Conservation (phyloP, 2,797 vertebrate genomes). For the Distichodus sexfasciatus region DNA sequence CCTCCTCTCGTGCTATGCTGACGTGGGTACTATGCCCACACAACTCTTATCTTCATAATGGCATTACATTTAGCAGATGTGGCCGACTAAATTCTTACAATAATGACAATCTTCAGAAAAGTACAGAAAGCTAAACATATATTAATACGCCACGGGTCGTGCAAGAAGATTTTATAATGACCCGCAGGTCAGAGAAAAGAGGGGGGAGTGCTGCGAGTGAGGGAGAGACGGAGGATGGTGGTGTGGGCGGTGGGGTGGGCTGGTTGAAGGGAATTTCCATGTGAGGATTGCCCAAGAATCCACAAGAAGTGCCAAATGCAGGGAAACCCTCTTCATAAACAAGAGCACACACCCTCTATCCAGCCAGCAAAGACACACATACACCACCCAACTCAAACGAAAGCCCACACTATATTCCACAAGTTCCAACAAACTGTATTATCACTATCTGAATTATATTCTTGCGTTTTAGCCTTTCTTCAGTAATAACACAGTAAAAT, state of each 20-base stretch:
- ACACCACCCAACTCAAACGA: constrained; percentile 4
- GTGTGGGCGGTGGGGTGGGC: constrained; percentile 56
- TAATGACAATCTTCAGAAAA: too few relatives aligned
- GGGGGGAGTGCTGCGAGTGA: background rate
- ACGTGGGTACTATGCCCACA: background rate
- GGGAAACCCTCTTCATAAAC: constrained; percentile 87
- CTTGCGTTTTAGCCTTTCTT: too few relatives aligned
- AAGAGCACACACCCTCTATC: constrained; percentile 64
- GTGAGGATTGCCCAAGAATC: constrained; percentile 83
- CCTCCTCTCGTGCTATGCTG: constrained; percentile 5
- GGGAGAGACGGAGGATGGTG: constrained; percentile 17
- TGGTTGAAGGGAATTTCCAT: constrained; percentile 74
- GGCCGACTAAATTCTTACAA: background rate
- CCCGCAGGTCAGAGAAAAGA: background rate
- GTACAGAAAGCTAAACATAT: too few relatives aligned
- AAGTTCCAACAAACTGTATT: too few relatives aligned
- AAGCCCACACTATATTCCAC: too few relatives aligned
- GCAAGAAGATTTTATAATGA: constrained; percentile 33
- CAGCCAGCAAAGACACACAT: constrained; percentile 19
- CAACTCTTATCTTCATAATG: background rate
- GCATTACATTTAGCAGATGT: constrained; percentile 18
- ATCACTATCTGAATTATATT: too few relatives aligned
- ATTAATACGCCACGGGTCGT: too few relatives aligned
- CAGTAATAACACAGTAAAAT: too few relatives aligned
- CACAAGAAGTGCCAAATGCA: constrained; percentile 69